Evolutionary conservation across 2,797 vertebrate genomes (phyloP).

Genomic region (Hippocampus kuda): DNA sequence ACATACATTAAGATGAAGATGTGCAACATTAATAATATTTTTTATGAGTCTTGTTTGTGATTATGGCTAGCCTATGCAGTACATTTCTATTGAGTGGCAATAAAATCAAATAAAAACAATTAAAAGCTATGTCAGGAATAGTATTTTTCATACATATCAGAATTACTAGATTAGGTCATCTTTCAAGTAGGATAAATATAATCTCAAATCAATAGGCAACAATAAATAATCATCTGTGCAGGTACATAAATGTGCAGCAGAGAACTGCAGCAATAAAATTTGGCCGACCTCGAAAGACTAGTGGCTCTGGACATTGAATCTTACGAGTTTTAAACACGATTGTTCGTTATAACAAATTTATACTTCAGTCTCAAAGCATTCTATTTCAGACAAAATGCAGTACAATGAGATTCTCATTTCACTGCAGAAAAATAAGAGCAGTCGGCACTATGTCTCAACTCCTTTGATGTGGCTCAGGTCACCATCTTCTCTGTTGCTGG

Average conservation of each 20-base stretch:
- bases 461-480: conserved; percentile 34
- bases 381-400: background rate
- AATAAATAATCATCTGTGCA: conserved; percentile 1
- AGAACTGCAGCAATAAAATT: background rate
- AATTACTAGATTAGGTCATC: background rate
- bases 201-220: background rate
- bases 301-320: background rate
- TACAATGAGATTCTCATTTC: conserved; percentile 11
- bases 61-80: background rate
- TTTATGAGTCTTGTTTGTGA: background rate
- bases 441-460: conserved; percentile 28
- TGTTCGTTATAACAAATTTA: background rate
- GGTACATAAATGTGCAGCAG: background rate
- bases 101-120: background rate
- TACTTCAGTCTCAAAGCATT: background rate
- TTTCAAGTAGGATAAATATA: background rate
- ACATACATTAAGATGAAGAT: background rate
- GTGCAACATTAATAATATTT: background rate
- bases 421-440: conserved; percentile 1
- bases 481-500: conserved; percentile 31
- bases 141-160: conserved; percentile 51
- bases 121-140: conserved; percentile 26
- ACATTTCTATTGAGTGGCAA: background rate
- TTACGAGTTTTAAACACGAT: background rate
- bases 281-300: background rate